Percentiles rank a stretch among this genome's conserved stretches.
Conservation (phyloP, 2,797 vertebrate genomes). For the Lacerta viridis region DNA sequence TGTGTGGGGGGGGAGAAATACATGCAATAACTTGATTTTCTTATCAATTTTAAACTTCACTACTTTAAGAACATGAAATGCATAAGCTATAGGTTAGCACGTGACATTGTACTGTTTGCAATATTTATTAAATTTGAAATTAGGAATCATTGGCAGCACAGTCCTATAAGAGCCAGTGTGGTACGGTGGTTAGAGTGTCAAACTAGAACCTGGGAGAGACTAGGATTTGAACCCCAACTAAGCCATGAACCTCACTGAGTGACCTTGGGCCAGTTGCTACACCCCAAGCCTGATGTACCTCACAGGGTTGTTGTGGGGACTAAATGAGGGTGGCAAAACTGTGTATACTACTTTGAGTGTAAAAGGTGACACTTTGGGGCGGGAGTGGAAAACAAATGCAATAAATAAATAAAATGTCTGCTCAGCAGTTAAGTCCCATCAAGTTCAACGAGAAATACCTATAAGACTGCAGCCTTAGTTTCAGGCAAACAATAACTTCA, state of each 20-base stretch:
- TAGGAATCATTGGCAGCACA: not conserved
- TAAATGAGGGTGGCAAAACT: no score
- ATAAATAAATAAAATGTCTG: not conserved
- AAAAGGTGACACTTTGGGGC: no score
- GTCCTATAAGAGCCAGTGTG: not conserved
- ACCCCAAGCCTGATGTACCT: no score
- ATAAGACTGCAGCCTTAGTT: not conserved
- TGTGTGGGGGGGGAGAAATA: rapidly evolving
- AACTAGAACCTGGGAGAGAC: no score
- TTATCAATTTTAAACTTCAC: not conserved
- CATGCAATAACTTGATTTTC: not conserved
- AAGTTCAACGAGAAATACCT: not conserved
- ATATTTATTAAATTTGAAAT: not conserved
- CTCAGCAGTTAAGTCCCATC: not conserved
- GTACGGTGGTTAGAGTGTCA: no score
- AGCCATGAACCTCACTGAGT: no score
- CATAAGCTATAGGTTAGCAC: not conserved
- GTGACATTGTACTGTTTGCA: not conserved
- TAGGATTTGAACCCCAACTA: no score
- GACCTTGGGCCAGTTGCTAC: no score
- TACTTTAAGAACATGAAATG: not conserved
- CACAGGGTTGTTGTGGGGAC: no score
- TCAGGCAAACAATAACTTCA: not conserved
- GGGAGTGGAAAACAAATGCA: no score
- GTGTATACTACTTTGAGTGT: no score